Percentiles rank a stretch among this genome's conserved stretches.
Conservation (phyloP, 2,113 vertebrate genomes). For the Nesospiza acunhae region DNA sequence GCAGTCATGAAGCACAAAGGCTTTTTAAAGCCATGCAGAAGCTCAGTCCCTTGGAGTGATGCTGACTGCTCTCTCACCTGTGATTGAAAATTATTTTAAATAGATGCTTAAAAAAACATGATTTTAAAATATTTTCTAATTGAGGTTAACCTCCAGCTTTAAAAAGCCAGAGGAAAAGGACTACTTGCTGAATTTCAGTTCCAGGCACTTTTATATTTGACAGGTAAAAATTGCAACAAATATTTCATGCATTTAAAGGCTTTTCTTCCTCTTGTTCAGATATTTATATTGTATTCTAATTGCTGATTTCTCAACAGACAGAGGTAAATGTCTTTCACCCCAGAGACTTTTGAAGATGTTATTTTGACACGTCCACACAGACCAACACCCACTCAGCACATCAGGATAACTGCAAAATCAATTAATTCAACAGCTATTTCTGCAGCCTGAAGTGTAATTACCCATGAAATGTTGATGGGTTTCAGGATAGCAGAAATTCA, state of each 20-base stretch:
- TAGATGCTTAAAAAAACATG: neutral
- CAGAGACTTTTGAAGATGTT: neutral
- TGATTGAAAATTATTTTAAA: neutral
- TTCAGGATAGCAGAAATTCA: neutral
- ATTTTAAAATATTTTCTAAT: neutral
- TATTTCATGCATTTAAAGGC: neutral
- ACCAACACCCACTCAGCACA: neutral
- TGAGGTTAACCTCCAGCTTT: neutral
- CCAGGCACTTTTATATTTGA: neutral
- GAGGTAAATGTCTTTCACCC: neutral
- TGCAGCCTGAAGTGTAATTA: conserved; percentile 6
- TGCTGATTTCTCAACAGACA: neutral
- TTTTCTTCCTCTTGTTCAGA: neutral
- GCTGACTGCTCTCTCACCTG: neutral
- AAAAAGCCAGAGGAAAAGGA: neutral
- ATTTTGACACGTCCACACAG: neutral
- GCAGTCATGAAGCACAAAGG: neutral
- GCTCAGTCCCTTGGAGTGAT: neutral
- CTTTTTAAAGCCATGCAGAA: neutral
- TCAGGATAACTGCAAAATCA: conserved; percentile 7
- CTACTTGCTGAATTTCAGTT: neutral
- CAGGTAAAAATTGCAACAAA: neutral
- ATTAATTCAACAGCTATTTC: conserved; percentile 24
- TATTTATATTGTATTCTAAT: neutral
- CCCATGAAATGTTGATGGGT: neutral